Percentiles rank a stretch among this genome's conserved stretches.
Conservation (phyloP, 2,888 invertebrate genomes). For the Aethes cnicana region DNA sequence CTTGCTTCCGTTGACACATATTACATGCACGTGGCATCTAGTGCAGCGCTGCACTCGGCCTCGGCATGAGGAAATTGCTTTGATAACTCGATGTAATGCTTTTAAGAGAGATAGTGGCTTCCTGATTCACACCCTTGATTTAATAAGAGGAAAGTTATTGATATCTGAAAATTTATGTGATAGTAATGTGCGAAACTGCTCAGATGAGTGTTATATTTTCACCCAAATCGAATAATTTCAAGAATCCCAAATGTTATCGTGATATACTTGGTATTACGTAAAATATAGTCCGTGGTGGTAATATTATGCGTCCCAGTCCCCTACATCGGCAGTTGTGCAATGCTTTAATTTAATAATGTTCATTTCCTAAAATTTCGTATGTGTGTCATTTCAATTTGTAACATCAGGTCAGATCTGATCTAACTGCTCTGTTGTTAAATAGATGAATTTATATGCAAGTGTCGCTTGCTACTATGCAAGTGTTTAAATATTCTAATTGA, state of each 20-base stretch:
- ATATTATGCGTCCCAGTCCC: slow-evolving; percentile 50
- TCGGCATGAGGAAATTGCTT: slow-evolving; percentile 17
- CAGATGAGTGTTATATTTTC: no score
- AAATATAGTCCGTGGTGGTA: slow-evolving; percentile 42
- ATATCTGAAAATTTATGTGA: no score
- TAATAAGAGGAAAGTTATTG: no score
- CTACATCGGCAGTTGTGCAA: slow-evolving; percentile 52
- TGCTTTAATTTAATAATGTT: slow-evolving; percentile 40
- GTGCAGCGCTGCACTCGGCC: slow-evolving; percentile 22
- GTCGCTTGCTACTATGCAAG: no score
- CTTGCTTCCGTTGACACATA: slow-evolving; percentile 51
- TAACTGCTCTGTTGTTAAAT: no score
- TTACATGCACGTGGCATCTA: slow-evolving; percentile 14
- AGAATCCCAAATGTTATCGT: slow-evolving; percentile 39
- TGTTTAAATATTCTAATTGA: no score
- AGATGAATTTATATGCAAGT: no score
- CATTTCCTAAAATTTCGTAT: slow-evolving; percentile 33
- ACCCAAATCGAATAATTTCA: no score
- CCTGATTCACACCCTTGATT: neutral
- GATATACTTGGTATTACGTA: slow-evolving; percentile 43
- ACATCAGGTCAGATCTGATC: slow-evolving; percentile 7
- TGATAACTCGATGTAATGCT: slow-evolving; percentile 8
- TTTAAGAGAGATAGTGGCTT: neutral
- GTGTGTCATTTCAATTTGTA: slow-evolving; percentile 27
- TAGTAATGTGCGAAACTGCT: no score